These are phyloP conservation scores for Abscondita cerata DNA, from an alignment of 2,888 invertebrate genomes.

Conservation along the genomic window DNA sequence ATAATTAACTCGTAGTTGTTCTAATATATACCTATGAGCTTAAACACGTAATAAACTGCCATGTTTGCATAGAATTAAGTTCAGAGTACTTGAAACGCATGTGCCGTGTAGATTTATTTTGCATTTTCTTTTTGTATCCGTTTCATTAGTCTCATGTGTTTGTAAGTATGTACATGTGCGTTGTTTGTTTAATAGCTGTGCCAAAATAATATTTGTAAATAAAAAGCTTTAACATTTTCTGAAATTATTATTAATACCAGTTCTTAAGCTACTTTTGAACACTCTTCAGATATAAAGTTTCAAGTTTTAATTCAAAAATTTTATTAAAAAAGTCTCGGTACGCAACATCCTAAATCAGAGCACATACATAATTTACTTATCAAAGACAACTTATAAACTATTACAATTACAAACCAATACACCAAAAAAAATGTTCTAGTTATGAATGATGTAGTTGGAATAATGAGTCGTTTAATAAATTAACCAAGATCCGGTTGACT, in stretches of 20 bases:
- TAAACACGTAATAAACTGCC: background rate
- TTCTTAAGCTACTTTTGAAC: too few relatives aligned
- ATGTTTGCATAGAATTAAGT: background rate
- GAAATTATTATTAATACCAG: too few relatives aligned
- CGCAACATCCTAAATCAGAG: too few relatives aligned
- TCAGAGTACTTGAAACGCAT: background rate
- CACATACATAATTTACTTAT: constrained; percentile 6
- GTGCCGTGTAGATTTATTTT: background rate
- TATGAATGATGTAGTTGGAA: background rate
- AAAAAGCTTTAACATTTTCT: constrained; percentile 17
- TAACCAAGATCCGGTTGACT: constrained; percentile 58
- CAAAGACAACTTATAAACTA: constrained; percentile 3
- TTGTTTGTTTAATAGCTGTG: constrained; percentile 27
- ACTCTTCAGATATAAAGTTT: too few relatives aligned
- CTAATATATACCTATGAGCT: background rate
- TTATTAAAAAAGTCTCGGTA: too few relatives aligned
- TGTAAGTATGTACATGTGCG: background rate
- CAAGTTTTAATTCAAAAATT: too few relatives aligned
- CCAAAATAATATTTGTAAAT: constrained; percentile 35
- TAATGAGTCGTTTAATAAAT: background rate
- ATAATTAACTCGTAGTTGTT: background rate
- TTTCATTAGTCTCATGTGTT: background rate
- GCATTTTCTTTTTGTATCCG: too few relatives aligned
- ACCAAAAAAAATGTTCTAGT: background rate
- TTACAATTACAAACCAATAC: constrained; percentile 2